Percentiles rank a stretch among this genome's conserved stretches.
Evolutionary conservation across 2,797 vertebrate genomes (phyloP).

Genomic region (Octomys mimax): DNA sequence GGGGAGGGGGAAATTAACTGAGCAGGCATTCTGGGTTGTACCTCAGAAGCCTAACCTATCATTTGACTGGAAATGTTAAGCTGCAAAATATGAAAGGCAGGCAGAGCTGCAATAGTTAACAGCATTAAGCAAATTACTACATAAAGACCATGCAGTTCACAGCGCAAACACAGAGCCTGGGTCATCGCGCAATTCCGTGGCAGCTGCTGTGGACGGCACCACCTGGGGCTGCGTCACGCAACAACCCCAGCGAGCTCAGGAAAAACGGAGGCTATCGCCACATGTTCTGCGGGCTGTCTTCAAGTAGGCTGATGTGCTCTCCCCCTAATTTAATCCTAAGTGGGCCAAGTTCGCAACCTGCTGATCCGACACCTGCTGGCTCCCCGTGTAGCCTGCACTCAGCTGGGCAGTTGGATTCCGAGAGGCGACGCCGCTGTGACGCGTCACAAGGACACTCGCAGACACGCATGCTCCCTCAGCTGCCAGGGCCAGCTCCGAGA

Average conservation of each 20-base stretch:
- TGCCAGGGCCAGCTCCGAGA: background rate
- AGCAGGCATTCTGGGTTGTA: background rate
- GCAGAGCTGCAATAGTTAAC: background rate
- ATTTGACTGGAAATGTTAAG: background rate
- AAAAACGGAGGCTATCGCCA: background rate
- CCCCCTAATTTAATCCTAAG: background rate
- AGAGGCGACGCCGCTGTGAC: background rate
- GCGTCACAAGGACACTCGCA: rapidly evolving
- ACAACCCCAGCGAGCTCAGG: background rate
- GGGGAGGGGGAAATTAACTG: background rate
- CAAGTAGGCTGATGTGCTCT: background rate
- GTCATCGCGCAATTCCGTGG: background rate
- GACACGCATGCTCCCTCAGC: background rate
- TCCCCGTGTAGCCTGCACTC: background rate
- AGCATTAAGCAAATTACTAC: background rate
- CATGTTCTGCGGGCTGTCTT: background rate
- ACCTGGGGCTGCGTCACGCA: rapidly evolving
- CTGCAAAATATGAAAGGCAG: background rate
- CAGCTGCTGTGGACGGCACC: rapidly evolving
- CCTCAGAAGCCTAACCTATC: background rate
- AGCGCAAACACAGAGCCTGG: background rate
- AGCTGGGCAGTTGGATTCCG: background rate
- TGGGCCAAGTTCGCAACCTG: background rate
- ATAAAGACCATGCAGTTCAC: background rate
- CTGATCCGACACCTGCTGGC: background rate